Evolutionary conservation across 2,113 vertebrate genomes (phyloP).

Genomic region (Carassius gibelio): DNA sequence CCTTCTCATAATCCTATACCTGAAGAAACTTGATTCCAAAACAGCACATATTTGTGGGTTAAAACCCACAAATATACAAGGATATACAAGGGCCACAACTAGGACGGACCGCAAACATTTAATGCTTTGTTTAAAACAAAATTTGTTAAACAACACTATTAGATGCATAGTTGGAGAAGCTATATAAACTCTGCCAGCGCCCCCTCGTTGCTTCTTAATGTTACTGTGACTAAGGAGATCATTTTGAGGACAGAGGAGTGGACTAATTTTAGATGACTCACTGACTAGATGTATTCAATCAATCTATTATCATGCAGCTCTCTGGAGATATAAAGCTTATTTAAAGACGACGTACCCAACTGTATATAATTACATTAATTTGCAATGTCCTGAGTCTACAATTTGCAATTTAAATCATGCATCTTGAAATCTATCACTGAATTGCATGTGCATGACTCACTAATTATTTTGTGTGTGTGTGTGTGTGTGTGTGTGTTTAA

Average conservation of each 20-base stretch:
- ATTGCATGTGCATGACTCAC: not conserved
- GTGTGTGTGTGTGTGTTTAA: no score
- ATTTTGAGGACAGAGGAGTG: conserved; percentile 18
- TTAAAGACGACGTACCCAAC: conserved; percentile 8
- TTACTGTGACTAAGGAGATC: conserved; percentile 34
- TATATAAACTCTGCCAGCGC: conserved; percentile 16
- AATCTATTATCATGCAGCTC: not conserved
- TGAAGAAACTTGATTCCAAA: not conserved
- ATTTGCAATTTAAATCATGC: not conserved
- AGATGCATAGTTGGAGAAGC: not conserved
- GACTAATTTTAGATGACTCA: conserved; percentile 42
- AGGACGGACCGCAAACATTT: not conserved
- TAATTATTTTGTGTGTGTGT: not conserved
- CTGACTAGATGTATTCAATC: conserved; percentile 34
- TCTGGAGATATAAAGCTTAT: conserved; percentile 2
- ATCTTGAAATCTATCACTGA: not conserved
- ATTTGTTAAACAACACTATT: conserved; percentile 9
- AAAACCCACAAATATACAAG: no score
- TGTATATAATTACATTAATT: not conserved
- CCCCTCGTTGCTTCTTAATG: conserved; percentile 24
- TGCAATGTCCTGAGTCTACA: not conserved
- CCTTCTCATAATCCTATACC: not conserved
- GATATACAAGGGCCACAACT: not conserved
- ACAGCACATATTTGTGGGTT: conserved; percentile 1
- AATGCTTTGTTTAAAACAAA: not conserved